These are phyloP conservation scores for Acleris laterana DNA, from an alignment of 2,888 invertebrate genomes.

Conservation along the genomic window DNA sequence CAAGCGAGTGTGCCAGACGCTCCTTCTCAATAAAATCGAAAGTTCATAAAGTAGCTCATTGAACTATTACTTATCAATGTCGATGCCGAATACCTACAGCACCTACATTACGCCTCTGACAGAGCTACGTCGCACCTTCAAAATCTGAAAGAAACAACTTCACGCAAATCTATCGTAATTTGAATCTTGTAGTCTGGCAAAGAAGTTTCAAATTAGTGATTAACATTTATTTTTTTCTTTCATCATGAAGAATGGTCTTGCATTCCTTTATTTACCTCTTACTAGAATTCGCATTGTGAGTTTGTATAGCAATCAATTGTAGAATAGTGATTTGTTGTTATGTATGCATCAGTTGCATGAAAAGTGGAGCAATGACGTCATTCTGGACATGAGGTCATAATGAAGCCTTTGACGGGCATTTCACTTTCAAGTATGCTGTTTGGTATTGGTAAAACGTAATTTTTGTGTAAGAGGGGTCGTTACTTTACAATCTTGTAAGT, in stretches of 20 bases:
- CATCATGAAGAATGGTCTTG: slow-evolving; percentile 1
- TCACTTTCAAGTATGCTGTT: background rate
- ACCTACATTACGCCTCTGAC: background rate
- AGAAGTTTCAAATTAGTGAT: background rate
- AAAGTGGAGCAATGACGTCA: slow-evolving; percentile 6
- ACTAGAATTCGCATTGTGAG: background rate
- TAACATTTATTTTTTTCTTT: background rate
- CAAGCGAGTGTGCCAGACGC: background rate
- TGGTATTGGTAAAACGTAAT: background rate
- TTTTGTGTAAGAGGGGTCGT: background rate
- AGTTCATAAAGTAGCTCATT: slow-evolving; percentile 7
- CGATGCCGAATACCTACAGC: background rate
- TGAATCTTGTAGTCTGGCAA: background rate
- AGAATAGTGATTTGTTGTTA: slow-evolving; percentile 9
- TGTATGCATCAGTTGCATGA: background rate
- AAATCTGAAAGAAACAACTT: background rate
- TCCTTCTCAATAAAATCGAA: background rate
- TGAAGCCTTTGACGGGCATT: slow-evolving; percentile 1
- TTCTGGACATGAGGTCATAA: slow-evolving; percentile 4
- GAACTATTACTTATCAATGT: slow-evolving; percentile 7
- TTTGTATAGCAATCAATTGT: slow-evolving; percentile 4
- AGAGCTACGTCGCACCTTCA: background rate
- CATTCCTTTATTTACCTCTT: slow-evolving; percentile 4
- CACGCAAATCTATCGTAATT: background rate
- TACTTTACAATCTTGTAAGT: background rate